phyloP scores from a whole-genome alignment of 64 coral and sea anemone genomes.

The Porites australiensis region DNA sequence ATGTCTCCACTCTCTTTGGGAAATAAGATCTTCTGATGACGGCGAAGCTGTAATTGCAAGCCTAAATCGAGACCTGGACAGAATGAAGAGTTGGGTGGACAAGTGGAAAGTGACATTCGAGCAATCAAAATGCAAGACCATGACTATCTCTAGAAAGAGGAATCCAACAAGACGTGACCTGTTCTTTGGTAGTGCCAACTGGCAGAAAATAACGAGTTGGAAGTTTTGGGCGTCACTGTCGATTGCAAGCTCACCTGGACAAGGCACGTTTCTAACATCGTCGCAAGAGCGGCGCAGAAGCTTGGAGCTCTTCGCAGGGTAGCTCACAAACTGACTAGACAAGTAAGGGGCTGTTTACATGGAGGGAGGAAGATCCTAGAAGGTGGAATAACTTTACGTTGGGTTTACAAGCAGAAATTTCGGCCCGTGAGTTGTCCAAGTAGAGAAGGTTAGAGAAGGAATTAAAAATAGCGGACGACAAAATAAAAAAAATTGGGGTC shows the following conservation, averaged over 20 bases:
- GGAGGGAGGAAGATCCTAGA: too few species aligned
- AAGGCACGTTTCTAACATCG: background rate
- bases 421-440: too few species aligned
- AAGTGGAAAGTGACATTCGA: constrained; percentile 13
- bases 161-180: constrained; percentile 9
- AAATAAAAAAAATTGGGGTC: too few species aligned
- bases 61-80: background rate
- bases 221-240: background rate
- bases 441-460: too few species aligned
- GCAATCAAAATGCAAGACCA: background rate
- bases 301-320: background rate
- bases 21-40: constrained; percentile 1
- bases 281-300: background rate
- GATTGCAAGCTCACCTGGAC: constrained; percentile 4
- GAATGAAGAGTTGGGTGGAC: background rate
- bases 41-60: background rate
- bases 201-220: constrained; percentile 8
- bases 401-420: too few species aligned
- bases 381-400: too few species aligned
- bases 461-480: too few species aligned
- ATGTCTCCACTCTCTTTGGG: background rate
- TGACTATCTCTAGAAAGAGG: constrained; percentile 14
- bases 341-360: too few species aligned
- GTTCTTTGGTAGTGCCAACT: background rate
- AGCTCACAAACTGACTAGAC: background rate